Base-by-base conservation (phyloP, 2,113 vertebrate species). In the Elanoides forficatus region DNA sequence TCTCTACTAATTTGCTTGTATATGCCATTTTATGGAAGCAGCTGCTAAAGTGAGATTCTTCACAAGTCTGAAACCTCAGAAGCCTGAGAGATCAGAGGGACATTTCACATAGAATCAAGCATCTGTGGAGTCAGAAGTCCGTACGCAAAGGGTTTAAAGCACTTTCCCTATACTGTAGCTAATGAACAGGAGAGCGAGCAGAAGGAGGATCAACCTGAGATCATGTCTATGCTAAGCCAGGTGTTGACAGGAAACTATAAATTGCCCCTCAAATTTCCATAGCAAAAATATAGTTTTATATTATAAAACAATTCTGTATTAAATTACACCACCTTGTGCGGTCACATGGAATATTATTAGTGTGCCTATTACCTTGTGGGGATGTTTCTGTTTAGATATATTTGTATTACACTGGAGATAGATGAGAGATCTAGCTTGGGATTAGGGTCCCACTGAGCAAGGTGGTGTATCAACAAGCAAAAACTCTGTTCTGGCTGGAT, bases 11-110 rank as follows among this genome's bases (percentile, higher is more conserved):
- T 92, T 92, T 95, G 47, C 65, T 84, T 40, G 19, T 74, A 52
- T 91, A 52, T 48, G 34, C 21, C 60, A 65, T 81, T 90, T 92
- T 84, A 88, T 93, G 72, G 52, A 30, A 78, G 48, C 76, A 96
- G 94, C 65, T 91, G 86, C 63, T 93, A 62, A 94, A 94, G 55
- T 71, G 79, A 74, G 75, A 71, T 59, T 84, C 88, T 96, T 92
- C 81, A 76, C 47, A 86, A 88, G 25, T 56, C 47, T 84, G 88
- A 84, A 94, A 76, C 62, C 68, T 90, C 52, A 71, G 90, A 90
- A 90, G 45, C n/a, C 55, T 70, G n/a, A 83, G 63, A 92, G 42
- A 88, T 84, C 86, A 73, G 53, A 45, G 38, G 27, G 32, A 82
- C 13, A 4, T 60, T 90, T 86, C 50, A 27, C 71, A 63, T 56